Evolutionary conservation across 2,113 vertebrate genomes (phyloP).

Genomic region (Perca fluviatilis): DNA sequence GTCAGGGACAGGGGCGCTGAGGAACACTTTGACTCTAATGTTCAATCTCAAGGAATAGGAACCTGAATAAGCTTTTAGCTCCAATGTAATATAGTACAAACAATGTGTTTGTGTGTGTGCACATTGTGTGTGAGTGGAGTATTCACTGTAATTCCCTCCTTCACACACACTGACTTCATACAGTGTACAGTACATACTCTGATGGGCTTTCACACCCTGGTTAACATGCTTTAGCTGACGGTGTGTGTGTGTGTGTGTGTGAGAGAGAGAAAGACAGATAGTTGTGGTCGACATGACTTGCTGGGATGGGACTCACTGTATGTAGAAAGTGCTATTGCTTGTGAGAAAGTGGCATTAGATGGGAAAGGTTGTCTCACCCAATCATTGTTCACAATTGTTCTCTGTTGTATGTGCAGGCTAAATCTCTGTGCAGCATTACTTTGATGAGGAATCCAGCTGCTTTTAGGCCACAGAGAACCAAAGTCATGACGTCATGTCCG

Average conservation of each 20-base stretch:
- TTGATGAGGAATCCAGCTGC: background rate
- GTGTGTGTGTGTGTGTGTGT: slow-evolving; percentile 17
- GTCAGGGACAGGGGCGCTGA: slow-evolving; percentile 27
- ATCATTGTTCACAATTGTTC: slow-evolving; percentile 22
- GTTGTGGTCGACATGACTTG: slow-evolving; percentile 20
- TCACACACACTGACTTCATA: slow-evolving; percentile 57
- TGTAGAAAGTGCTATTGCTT: slow-evolving; percentile 32
- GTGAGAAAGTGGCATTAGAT: slow-evolving; percentile 26
- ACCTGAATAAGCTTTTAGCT: slow-evolving; percentile 83
- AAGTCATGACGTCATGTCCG: no score
- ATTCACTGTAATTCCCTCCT: slow-evolving; percentile 47
- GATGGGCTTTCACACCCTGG: slow-evolving; percentile 76
- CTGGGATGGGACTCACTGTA: background rate
- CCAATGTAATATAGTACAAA: slow-evolving; percentile 63
- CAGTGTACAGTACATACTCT: slow-evolving; percentile 52
- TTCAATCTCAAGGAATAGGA: slow-evolving; percentile 35
- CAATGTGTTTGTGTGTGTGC: slow-evolving; percentile 43
- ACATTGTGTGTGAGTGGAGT: slow-evolving; percentile 20
- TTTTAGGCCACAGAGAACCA: background rate
- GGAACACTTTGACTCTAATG: slow-evolving; percentile 2
- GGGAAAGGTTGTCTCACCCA: slow-evolving; percentile 11
- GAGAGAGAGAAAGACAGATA: slow-evolving; percentile 10
- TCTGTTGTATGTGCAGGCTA: background rate
- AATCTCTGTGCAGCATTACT: slow-evolving; percentile 8
- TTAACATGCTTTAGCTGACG: slow-evolving; percentile 69